Evolutionary conservation across 2,113 vertebrate genomes (phyloP), one percentile per base, ranked within the genome.

Genomic region (Donacobius atricapilla): DNA sequence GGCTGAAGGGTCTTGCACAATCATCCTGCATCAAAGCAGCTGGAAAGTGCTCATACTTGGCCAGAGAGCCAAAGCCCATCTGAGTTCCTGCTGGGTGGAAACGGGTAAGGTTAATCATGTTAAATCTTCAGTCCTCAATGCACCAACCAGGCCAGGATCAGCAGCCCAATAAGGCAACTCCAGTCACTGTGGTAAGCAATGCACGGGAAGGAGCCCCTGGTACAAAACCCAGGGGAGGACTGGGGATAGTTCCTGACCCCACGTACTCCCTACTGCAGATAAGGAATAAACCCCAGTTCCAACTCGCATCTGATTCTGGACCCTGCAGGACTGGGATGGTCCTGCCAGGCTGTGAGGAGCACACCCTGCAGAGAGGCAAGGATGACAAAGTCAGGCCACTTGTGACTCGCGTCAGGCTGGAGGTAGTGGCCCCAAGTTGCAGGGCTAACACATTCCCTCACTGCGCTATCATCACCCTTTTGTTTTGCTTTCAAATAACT

Each of bases 1-100:
- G 28, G 39, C 75, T 73, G 76, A 70, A 68, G 47, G 45, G 33
- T 78, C 92, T 96, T 95, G 83, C 94, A 91, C 83, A 96, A 94
- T 68, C 83, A 24, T 7, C 33, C 58, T 56, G 79, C 58, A 95
- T 24, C 54, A 45, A 85, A 93, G 76, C 88, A 93, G 82, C 71
- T 70, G 64, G 58, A 77, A 35, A 94, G 39, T 33, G 42, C 84
- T 80, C 42, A 2, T 79, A 14, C 30, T 76, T 54, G 39, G 76
- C 71, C 94, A 81, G 58, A 73, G 72, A 86, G 66, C 21, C 13
- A 3, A 7, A 76, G 44, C 40, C 8, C 44, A 56, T 64, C 31
- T 68, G 51, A 81, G 31, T 8, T 66, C 51, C 64, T 83, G 75
- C 83, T 91, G 69, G 48, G 50, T 22, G 35, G 44, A 40, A 71